A percentile compares a stretch with the other conserved stretches of the same genome.
phyloP scores from a whole-genome alignment of 2,113 vertebrate species.

The Prolemur simus region DNA sequence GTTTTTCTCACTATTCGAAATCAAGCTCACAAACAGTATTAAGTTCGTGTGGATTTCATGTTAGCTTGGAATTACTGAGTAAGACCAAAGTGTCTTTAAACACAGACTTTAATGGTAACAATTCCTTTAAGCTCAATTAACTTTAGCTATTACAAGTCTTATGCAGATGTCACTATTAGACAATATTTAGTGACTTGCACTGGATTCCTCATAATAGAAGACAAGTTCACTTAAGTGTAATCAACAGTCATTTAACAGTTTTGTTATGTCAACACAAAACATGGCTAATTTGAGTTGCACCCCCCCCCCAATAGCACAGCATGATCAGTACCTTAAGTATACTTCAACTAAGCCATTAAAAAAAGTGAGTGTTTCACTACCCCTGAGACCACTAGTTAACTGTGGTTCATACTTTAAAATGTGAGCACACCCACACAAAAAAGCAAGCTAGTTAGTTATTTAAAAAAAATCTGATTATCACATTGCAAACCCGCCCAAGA shows the following conservation, averaged over 20 bases:
- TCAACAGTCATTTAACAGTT: slow-evolving; percentile 72
- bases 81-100: slow-evolving; percentile 77
- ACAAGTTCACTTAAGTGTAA: slow-evolving; percentile 72
- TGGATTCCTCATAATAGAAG: slow-evolving; percentile 72
- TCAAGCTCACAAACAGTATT: slow-evolving; percentile 1
- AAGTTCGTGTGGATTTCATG: slow-evolving; percentile 43
- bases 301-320: slow-evolving; percentile 63
- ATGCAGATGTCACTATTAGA: slow-evolving; percentile 72
- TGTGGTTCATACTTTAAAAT: slow-evolving; percentile 77
- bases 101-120: slow-evolving; percentile 79
- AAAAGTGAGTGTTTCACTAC: slow-evolving; percentile 76
- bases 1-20: not conserved
- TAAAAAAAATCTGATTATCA: slow-evolving; percentile 62
- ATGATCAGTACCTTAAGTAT: slow-evolving; percentile 61
- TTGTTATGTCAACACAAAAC: slow-evolving; percentile 72
- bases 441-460: slow-evolving; percentile 44
- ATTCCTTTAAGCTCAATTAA: slow-evolving; percentile 75
- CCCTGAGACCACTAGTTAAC: slow-evolving; percentile 77
- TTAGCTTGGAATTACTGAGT: slow-evolving; percentile 72
- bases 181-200: slow-evolving; percentile 74
- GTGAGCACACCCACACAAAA: slow-evolving; percentile 75
- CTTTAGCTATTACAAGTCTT: slow-evolving; percentile 76
- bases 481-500: slow-evolving; percentile 69
- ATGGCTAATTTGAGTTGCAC: slow-evolving; percentile 60
- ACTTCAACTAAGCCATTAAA: slow-evolving; percentile 63